phyloP scores from a whole-genome alignment of 2,888 invertebrate species.

The Ptychoptera contaminata region DNA sequence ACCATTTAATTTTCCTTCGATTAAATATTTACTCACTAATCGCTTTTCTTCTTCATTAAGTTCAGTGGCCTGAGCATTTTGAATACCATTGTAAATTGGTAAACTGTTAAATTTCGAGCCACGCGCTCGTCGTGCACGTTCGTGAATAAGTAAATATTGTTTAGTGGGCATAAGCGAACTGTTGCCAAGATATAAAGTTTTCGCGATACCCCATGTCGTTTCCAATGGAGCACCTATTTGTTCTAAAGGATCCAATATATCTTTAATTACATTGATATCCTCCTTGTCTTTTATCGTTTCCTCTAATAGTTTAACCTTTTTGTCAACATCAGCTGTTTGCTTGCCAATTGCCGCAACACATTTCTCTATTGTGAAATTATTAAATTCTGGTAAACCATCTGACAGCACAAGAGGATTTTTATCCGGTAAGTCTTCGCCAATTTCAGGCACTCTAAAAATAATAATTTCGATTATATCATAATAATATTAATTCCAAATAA shows the following conservation, averaged over 20 bases:
- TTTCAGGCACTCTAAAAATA: conserved; percentile 55
- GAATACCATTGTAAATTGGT: conserved; percentile 51
- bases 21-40: conserved; percentile 56
- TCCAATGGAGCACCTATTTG: conserved; percentile 55
- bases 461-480: conserved; percentile 5
- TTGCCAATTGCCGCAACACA: conserved; percentile 73
- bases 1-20: conserved; percentile 76
- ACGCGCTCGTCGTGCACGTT: conserved; percentile 58
- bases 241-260: conserved; percentile 61
- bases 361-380: conserved; percentile 63
- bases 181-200: conserved; percentile 66
- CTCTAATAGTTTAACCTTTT: conserved; percentile 53
- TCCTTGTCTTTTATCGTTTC: conserved; percentile 31
- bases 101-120: conserved; percentile 55
- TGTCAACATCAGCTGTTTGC: conserved; percentile 67
- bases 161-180: conserved; percentile 65
- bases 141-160: conserved; percentile 62
- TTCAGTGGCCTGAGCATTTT: conserved; percentile 29
- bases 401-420: conserved; percentile 54
- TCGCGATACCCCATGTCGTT: conserved; percentile 75
- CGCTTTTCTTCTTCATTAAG: conserved; percentile 47
- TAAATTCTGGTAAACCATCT: conserved; percentile 66
- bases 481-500: neutral
- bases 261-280: conserved; percentile 45
- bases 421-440: conserved; percentile 64